These are phyloP conservation scores for Hyles lineata DNA, from an alignment of 2,888 invertebrate species.

Conservation along the genomic window DNA sequence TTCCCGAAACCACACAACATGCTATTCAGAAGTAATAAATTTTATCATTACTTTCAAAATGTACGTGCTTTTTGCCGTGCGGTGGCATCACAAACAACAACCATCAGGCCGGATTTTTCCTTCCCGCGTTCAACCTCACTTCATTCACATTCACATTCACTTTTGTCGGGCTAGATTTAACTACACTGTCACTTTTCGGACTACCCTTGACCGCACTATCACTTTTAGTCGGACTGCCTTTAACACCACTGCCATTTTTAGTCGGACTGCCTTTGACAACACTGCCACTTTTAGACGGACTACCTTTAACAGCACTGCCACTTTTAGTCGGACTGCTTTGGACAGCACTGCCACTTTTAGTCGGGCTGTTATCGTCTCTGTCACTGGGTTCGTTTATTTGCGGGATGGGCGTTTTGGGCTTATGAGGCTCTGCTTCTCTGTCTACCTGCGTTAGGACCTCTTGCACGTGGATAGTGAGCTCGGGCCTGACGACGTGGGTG, in stretches of 20 bases:
- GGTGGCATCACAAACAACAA: conserved; percentile 73
- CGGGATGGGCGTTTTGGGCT: conserved; percentile 61
- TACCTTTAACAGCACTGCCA: conserved; percentile 44
- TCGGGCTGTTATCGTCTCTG: conserved; percentile 41
- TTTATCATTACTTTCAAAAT: conserved; percentile 75
- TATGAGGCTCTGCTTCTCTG: conserved; percentile 50
- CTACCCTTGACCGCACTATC: conserved; percentile 44
- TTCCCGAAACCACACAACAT: background rate
- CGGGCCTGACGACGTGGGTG: conserved; percentile 76
- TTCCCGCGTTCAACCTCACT: conserved; percentile 49
- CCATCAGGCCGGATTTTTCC: conserved; percentile 71
- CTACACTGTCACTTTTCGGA: conserved; percentile 44
- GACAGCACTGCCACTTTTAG: conserved; percentile 44
- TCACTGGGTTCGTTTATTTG: conserved; percentile 72
- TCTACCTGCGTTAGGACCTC: conserved; percentile 76
- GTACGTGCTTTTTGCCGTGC: conserved; percentile 78
- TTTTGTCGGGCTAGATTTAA: conserved; percentile 43
- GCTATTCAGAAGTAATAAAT: conserved; percentile 70
- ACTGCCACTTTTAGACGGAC: conserved; percentile 44
- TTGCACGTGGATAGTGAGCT: conserved; percentile 77
- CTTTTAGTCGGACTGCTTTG: conserved; percentile 42
- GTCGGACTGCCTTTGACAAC: conserved; percentile 42
- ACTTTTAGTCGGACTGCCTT: conserved; percentile 42
- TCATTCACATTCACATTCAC: conserved; percentile 45
- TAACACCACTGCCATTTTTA: conserved; percentile 45